These are phyloP conservation scores for Caenorhabditis becei DNA, from an alignment of 2,888 invertebrate genomes.

Conservation along the genomic window DNA sequence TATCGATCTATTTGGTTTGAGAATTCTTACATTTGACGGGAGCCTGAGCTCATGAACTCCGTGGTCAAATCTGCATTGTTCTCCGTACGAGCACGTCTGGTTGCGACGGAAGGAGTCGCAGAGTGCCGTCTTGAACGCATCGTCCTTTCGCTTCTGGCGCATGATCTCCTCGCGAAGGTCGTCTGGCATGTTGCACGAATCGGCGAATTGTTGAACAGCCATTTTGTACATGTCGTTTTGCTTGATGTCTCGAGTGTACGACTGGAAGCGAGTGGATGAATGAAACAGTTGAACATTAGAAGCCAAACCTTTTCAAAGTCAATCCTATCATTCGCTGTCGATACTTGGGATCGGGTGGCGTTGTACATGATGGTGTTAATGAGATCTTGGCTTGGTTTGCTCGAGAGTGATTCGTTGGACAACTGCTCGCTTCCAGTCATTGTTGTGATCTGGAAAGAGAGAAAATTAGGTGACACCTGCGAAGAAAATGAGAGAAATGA, in stretches of 20 bases:
- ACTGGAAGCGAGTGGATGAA: neutral
- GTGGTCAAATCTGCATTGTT: slow-evolving; percentile 70
- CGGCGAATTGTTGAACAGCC: too few species aligned
- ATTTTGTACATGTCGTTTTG: slow-evolving; percentile 85
- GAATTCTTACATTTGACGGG: slow-evolving; percentile 64
- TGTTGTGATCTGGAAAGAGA: slow-evolving; percentile 42
- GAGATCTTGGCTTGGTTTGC: neutral
- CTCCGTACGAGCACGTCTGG: slow-evolving; percentile 66
- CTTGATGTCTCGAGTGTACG: slow-evolving; percentile 17
- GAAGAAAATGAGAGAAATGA: neutral
- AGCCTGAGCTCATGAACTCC: slow-evolving; percentile 67
- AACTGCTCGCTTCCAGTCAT: slow-evolving; percentile 39
- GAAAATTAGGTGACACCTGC: too few species aligned
- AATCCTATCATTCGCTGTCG: neutral
- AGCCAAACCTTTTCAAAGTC: slow-evolving; percentile 21
- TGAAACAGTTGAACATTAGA: too few species aligned
- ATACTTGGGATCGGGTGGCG: neutral
- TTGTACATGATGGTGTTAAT: neutral
- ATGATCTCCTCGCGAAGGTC: slow-evolving; percentile 65
- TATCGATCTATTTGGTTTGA: too few species aligned
- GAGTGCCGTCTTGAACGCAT: slow-evolving; percentile 73
- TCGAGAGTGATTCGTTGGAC: slow-evolving; percentile 13
- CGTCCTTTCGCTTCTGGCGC: slow-evolving; percentile 68
- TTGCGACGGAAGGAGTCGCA: slow-evolving; percentile 68
- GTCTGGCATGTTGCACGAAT: slow-evolving; percentile 63